Base-by-base conservation (phyloP, 1,140 invertebrate genomes). In the Archegozetes longisetosus region DNA sequence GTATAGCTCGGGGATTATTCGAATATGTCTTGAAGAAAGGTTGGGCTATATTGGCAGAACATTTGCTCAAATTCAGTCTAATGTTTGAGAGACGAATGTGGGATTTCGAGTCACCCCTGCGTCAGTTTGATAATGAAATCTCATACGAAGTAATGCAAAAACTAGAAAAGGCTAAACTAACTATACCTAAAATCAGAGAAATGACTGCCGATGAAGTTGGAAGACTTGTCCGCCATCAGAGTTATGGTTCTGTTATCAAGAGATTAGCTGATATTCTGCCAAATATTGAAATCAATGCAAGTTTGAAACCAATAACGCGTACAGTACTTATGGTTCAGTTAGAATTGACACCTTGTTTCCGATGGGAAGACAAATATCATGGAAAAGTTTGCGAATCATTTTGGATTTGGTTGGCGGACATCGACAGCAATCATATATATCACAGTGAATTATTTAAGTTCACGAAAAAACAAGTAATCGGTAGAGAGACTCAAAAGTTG, bases 391-490 rank as follows among this genome's bases (percentile, higher is more conserved):
- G 84, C 0, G 89, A 98, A 74, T 79, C 84, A 1, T 99, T 96
- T 73, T 98, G 91, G 88, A 82, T 98, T 54, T 97, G 94, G 90
- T 84, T 99, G 17, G 93, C 97, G 74, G 92, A 98, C 75, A 84
- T 91, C 0, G 85, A 89, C 14, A 86, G 28, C 14, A 90, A 96
- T 72, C 83, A 82, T 64, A 97, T 98, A 69, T 94, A 97, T 72
- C 95, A 99, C 75, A 85, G 86, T 54, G 96, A 99, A 70, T 85
- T 88, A 66, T 88, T 98, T 70, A 78, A 86, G 14, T 71, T 98
- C 1, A 86, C 84, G 20, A 86, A 85, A 72, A 89, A 88, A 75
- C 83, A 87, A 77, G 88, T 92, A 69, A 68, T 75, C 24, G 77
- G 75, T 65, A 74, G 77, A 12, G 84, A 92, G 68, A 74, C 80